Evolutionary conservation across 2,113 vertebrate genomes (phyloP).

Genomic region (Rhynchomys soricoides): DNA sequence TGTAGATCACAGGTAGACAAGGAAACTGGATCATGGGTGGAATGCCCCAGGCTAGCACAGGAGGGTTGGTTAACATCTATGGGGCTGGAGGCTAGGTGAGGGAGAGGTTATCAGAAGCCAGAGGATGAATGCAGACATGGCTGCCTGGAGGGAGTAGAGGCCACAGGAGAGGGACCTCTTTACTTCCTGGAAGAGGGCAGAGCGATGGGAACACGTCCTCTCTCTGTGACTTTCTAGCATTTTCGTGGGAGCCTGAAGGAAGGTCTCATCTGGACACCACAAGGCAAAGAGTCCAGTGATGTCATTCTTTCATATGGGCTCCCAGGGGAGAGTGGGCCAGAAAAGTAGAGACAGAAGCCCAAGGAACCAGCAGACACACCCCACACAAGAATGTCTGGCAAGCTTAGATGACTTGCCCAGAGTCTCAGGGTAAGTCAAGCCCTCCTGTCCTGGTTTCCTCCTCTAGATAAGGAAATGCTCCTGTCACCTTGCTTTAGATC

Average conservation of each 20-base stretch:
- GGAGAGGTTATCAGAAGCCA: background rate
- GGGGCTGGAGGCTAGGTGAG: background rate
- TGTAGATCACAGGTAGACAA: background rate
- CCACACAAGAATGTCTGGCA: background rate
- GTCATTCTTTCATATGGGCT: background rate
- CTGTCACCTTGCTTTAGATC: background rate
- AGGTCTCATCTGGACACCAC: background rate
- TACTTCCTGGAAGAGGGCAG: background rate
- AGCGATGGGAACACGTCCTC: rapidly evolving
- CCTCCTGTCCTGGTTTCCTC: background rate
- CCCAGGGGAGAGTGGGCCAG: background rate
- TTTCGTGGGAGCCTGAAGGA: background rate
- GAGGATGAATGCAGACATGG: background rate
- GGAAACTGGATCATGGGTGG: background rate
- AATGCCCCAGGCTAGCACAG: background rate
- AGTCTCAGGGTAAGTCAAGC: background rate
- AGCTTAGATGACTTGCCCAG: background rate
- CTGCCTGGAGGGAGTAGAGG: background rate
- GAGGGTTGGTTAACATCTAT: background rate
- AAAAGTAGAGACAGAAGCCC: background rate
- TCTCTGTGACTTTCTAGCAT: too few relatives aligned
- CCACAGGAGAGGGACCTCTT: background rate
- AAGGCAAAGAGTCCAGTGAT: background rate
- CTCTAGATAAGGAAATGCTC: background rate
- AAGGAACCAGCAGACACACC: rapidly evolving